Evolutionary conservation across 2,888 invertebrate species (phyloP), one percentile per base, ranked within the genome.

Genomic region (Eledona agricola): DNA sequence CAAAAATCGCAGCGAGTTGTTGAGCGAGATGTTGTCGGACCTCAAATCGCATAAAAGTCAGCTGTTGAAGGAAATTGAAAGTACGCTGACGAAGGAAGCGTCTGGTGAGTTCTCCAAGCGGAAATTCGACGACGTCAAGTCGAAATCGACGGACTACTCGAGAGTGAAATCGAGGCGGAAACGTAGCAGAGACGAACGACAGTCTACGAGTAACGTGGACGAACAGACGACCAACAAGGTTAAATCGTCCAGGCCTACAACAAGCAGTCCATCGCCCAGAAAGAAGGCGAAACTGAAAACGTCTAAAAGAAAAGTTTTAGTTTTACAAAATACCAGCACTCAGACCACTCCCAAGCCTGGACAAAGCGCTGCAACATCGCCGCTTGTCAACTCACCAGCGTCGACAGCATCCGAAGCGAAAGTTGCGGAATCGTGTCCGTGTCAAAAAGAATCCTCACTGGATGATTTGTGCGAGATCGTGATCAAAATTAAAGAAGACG

Each of bases 41-140:
- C 64, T 78, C 12, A 72, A 74, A 42, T 45, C 63, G 9, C 77
- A 78, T 57, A 74, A 74, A 43, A 67, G 72, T 13, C 67, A 75
- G 46, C 61, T 78, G 7, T 15, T 74, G 4, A 64, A 70, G 17
- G 77, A 77, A 66, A 66, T 71, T 73, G 0, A 60, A 63, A 50
- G 65, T 64, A 60, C n/a, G 62, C 10, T 45, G 2, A 34, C 45
- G 5, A 23, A 34, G 23, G 25, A 45, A 13, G 17, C 19, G 2
- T 19, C 26, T 5, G 7, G 7, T 2, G 9, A 23, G n/a, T 9
- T 23, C 2, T 7, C 23, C 1, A 37, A 37, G 9, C 13, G 15
- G 3, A 42, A 28, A n/a, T 11, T 11, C 9, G 42, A 42, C 6
- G 40, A 40, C 6, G 5, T 42, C 9, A 42, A 42, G 19, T 42